phyloP scores from a whole-genome alignment of 1,140 invertebrate genomes.

The Brachionus manjavacas region DNA sequence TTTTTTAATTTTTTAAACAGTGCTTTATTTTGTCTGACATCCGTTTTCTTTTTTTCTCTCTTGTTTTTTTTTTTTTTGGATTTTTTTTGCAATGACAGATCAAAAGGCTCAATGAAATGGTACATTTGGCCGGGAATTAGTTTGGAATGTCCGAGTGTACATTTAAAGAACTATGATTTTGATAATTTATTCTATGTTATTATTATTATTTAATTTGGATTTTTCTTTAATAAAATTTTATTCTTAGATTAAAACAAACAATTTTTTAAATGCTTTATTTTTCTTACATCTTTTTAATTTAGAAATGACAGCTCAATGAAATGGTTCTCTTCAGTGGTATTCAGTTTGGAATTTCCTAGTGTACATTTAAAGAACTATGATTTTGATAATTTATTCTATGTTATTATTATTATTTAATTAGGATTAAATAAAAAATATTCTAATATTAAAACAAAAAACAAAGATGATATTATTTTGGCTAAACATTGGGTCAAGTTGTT shows the following conservation, averaged over 20 bases:
- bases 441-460: background rate
- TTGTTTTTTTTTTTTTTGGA: too few relatives aligned
- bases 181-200: constrained; percentile 7
- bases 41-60: background rate
- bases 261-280: too few relatives aligned
- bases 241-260: background rate
- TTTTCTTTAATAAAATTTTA: background rate
- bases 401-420: background rate
- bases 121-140: background rate
- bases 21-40: constrained; percentile 30
- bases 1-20: constrained; percentile 35
- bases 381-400: background rate
- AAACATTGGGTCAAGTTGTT: constrained; percentile 3
- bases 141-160: background rate
- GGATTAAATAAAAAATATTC: background rate
- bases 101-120: background rate
- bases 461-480: background rate
- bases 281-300: too few relatives aligned
- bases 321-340: background rate
- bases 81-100: constrained; percentile 27
- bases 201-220: background rate
- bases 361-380: background rate
- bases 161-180: constrained; percentile 1
- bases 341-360: background rate
- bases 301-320: background rate